Conservation (phyloP, 2,888 invertebrate genomes). For the Omphaloscelis lunosa region DNA sequence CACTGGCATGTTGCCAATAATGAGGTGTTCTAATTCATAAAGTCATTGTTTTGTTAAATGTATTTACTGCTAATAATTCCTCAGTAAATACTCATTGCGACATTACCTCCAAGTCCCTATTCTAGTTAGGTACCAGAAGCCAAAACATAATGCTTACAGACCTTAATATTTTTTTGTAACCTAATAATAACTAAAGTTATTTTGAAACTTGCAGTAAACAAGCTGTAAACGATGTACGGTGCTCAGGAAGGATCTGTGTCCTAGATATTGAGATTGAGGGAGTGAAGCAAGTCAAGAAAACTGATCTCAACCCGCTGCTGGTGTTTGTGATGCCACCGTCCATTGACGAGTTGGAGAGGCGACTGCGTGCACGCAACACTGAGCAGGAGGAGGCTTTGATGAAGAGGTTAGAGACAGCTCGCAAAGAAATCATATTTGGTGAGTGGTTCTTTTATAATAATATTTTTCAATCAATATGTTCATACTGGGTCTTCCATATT, state of each 20-base stretch:
- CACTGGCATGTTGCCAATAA: conserved; percentile 82
- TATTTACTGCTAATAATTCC: conserved; percentile 39
- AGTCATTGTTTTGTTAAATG: conserved; percentile 79
- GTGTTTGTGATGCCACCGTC: conserved; percentile 98
- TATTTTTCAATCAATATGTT: background rate
- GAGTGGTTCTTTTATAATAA: conserved; percentile 56
- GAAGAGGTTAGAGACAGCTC: conserved; percentile 94
- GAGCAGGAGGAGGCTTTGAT: conserved; percentile 97
- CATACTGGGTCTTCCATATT: background rate
- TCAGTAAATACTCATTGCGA: background rate
- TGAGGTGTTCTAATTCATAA: conserved; percentile 72
- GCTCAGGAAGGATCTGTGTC: conserved; percentile 96
- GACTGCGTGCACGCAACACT: conserved; percentile 95
- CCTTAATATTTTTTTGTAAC: conserved; percentile 4
- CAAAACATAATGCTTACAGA: background rate
- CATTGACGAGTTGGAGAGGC: conserved; percentile 93
- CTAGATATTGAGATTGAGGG: conserved; percentile 99
- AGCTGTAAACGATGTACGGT: conserved; percentile 95
- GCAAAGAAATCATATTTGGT: conserved; percentile 96
- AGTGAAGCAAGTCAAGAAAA: conserved; percentile 95
- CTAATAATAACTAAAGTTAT: conserved; percentile 44
- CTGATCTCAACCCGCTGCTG: conserved; percentile 95
- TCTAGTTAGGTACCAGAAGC: background rate
- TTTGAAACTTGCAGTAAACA: conserved; percentile 92
- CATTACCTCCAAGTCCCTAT: background rate